These are phyloP conservation scores for Potorous gilbertii DNA, from an alignment of 2,797 vertebrate species.

Conservation along the genomic window DNA sequence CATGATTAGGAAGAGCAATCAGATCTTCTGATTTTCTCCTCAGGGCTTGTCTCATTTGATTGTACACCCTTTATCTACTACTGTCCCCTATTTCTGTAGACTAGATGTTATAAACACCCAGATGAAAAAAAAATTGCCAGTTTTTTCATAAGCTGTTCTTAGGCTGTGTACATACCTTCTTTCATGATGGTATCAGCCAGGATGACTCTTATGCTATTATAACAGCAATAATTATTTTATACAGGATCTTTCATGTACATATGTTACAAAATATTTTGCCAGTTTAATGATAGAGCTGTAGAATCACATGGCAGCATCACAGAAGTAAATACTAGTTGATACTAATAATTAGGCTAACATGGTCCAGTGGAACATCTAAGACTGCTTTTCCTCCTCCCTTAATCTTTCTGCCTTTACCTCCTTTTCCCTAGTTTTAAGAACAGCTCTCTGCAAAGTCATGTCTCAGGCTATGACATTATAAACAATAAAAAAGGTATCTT, in stretches of 20 bases:
- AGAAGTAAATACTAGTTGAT: constrained; percentile 64
- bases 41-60: constrained; percentile 24
- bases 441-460: constrained; percentile 11
- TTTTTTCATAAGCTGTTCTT: constrained; percentile 2
- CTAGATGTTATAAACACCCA: constrained; percentile 1
- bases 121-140: constrained; percentile 19
- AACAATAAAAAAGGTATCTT: constrained; percentile 49
- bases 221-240: constrained; percentile 55
- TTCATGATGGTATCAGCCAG: constrained; percentile 9
- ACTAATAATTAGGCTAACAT: constrained; percentile 73
- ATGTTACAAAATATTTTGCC: constrained; percentile 46
- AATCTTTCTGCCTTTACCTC: constrained; percentile 28
- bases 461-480: constrained; percentile 28
- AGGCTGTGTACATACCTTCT: constrained; percentile 42
- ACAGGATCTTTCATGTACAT: constrained; percentile 52
- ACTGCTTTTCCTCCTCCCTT: constrained; percentile 40
- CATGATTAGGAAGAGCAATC: constrained; percentile 49
- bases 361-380: constrained; percentile 61
- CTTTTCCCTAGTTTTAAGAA: constrained; percentile 52
- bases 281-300: constrained; percentile 47
- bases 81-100: not conserved
- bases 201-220: constrained; percentile 34
- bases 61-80: not conserved
- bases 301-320: constrained; percentile 58
- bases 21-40: constrained; percentile 23